Conservation (phyloP, 2,113 vertebrate genomes). For the Murina feae region DNA sequence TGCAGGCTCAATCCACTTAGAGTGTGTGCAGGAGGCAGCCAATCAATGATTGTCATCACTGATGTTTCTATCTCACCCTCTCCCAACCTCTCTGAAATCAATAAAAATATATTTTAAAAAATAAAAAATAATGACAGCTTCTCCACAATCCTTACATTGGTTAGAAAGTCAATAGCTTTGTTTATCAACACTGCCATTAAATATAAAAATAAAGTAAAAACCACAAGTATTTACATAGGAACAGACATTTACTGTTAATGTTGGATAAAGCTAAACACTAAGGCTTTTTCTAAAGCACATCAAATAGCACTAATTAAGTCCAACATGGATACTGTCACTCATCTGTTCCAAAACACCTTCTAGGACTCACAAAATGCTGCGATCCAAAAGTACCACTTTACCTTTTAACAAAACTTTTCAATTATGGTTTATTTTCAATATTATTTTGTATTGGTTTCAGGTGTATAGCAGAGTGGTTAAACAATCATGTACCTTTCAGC, state of each 20-base stretch:
- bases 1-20: no score
- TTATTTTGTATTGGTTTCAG: not conserved
- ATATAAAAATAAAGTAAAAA: conserved; percentile 12
- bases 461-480: not conserved
- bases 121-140: not conserved
- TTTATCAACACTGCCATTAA: not conserved
- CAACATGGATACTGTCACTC: not conserved
- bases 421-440: not conserved
- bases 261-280: not conserved
- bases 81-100: no score
- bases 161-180: not conserved
- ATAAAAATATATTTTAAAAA: no score
- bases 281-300: not conserved
- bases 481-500: no score
- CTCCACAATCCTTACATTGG: not conserved
- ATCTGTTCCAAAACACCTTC: not conserved
- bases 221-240: not conserved
- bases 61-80: no score
- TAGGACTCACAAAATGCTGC: not conserved
- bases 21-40: no score
- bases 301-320: not conserved
- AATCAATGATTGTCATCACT: no score
- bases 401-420: not conserved
- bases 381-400: not conserved
- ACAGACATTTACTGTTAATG: not conserved